Base-by-base conservation (phyloP, 1,140 invertebrate species). In the Eufriesea mexicana region DNA sequence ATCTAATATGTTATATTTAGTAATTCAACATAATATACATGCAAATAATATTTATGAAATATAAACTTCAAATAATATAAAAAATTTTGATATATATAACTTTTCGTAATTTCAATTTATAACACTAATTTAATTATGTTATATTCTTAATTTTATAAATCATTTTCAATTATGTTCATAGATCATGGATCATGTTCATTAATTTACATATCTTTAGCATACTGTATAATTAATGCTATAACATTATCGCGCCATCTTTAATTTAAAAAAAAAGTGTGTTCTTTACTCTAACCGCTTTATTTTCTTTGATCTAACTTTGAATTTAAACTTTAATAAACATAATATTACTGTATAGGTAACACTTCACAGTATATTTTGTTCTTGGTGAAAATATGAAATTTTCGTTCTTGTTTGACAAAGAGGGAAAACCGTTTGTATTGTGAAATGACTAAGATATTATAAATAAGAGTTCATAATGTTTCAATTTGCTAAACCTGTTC, bases 401-500 rank as follows among this genome's bases (percentile, higher is more conserved):
- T 75, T 12, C 20, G 8, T 79, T 20, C n/a, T 47, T 7, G 1
- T 61, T 28, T 59, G 18, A 23, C 20, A 14, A 25, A 45, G 14
- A 9, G 12, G 28, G 5, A 14, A 20, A 47, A 2, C 23, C 7
- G 18, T 20, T 49, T 28, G 12, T 18, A 59, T 49, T 10, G 16
- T 25, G 14, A 5, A 79, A 12, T 61, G 8, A 5, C 1, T n/a
- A n/a, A n/a, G 35, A 35, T 9, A 54, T 72, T 55, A 72, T 72
- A 20, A 23, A 72, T 35, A 66, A 16, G 79, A 8, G 45, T 76
- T 16, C 7, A 73, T 47, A 54, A 73, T 61, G 62, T n/a, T 2
- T 0, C 78, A 66, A 51, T 16, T 62, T 2, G 35, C 28, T 0
- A 62, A 64, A 72, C 72, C 67, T 25, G 55, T 88, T 80, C 85